A percentile compares a stretch with the other conserved stretches of the same genome.
Conservation (phyloP, 1,140 invertebrate species). For the Caenorhabditis elegans region DNA sequence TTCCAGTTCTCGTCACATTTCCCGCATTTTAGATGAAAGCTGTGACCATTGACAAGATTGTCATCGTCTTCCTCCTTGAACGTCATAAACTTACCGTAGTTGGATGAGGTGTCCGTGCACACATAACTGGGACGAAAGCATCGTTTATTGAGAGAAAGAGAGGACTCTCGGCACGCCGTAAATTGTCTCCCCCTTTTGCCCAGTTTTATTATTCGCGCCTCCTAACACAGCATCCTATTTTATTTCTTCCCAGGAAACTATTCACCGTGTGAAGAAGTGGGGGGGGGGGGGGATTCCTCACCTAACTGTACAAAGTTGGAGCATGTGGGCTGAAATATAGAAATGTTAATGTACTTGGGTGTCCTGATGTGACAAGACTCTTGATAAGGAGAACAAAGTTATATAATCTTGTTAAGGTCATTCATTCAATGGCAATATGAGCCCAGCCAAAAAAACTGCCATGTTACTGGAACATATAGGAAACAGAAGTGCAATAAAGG, state of each 20-base stretch:
- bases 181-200: constrained; percentile 11
- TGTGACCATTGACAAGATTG: constrained; percentile 20
- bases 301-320: background rate
- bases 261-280: background rate
- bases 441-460: no score
- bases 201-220: constrained; percentile 14
- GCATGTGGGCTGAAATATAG: no score
- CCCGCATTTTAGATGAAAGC: background rate
- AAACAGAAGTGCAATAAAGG: no score
- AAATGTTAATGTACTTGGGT: background rate
- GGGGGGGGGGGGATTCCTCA: background rate
- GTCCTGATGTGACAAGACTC: background rate
- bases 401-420: background rate
- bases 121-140: constrained; percentile 1
- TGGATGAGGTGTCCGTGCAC: constrained; percentile 16
- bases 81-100: constrained; percentile 21
- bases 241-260: background rate
- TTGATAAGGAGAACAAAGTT: background rate
- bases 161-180: constrained; percentile 24
- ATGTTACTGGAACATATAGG: no score
- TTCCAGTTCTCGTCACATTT: background rate
- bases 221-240: background rate
- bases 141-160: constrained; percentile 10
- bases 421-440: background rate
- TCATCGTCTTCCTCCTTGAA: background rate